These are phyloP conservation scores for Parnassius glacialis DNA, from an alignment of 2,888 invertebrate species.

Conservation along the genomic window DNA sequence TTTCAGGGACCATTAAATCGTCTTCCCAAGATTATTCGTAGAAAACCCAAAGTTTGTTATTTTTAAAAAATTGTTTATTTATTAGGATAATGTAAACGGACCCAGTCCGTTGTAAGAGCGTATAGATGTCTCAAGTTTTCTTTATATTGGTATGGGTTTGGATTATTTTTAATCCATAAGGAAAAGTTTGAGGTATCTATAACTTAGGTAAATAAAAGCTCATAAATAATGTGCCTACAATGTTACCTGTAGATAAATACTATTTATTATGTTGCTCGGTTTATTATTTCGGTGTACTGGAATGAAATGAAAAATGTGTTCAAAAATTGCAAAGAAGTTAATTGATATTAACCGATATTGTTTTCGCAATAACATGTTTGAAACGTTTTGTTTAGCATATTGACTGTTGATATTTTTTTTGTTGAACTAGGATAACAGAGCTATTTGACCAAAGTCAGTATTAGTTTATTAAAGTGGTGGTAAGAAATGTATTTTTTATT, in stretches of 20 bases:
- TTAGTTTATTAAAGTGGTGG: conserved; percentile 74
- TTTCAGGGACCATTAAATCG: conserved; percentile 65
- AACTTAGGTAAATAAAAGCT: conserved; percentile 64
- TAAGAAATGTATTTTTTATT: conserved; percentile 60
- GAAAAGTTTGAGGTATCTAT: conserved; percentile 26
- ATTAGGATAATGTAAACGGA: conserved; percentile 53
- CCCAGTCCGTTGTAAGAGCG: conserved; percentile 25
- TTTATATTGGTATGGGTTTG: background rate
- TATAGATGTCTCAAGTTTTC: conserved; percentile 29
- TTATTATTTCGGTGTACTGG: conserved; percentile 58
- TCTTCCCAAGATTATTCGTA: conserved; percentile 68
- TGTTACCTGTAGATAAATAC: conserved; percentile 77
- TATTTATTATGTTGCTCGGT: conserved; percentile 62
- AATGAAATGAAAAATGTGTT: conserved; percentile 64
- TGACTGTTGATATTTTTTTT: conserved; percentile 73
- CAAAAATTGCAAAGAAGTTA: conserved; percentile 63
- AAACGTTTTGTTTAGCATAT: conserved; percentile 70
- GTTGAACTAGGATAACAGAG: conserved; percentile 78
- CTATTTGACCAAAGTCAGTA: conserved; percentile 82
- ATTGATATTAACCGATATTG: conserved; percentile 76
- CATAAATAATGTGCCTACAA: conserved; percentile 78
- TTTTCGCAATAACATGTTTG: conserved; percentile 68
- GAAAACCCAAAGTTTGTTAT: conserved; percentile 74
- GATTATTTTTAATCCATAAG: background rate
- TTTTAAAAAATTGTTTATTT: conserved; percentile 67